Base-by-base conservation (phyloP, 2,113 vertebrate genomes). In the Cepphus grylle region DNA sequence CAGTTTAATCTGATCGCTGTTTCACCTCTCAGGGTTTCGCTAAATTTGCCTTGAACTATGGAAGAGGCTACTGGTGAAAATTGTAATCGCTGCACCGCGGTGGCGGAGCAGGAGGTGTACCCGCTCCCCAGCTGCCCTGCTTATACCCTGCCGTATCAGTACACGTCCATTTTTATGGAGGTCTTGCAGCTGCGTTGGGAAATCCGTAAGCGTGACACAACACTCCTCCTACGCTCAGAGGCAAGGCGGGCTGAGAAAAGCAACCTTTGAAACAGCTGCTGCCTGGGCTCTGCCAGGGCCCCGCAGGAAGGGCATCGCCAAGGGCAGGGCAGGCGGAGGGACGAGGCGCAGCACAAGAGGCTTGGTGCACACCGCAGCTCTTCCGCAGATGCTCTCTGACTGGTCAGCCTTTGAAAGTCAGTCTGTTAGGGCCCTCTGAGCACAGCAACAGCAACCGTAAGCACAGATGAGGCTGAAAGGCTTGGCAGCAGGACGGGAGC, bases 1-100 rank as follows among this genome's bases (percentile, higher is more conserved):
- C 15, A 58, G 47, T 30, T 94, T 66, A 36, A 88, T 49, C 56
- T 1, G 1, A 34, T 6, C 9, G 45, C 45, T 11, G 4, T n/a
- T 88, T 16, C 1, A 2, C 15, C 40, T 40, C 32, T 62, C n/a
- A 8, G 34, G 32, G 47, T 17, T 27, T 40, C 0, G 0, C 56
- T 42, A 36, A 61, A 50, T 30, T 65, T 6, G 3, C 25, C 49
- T 45, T 72, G 19, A 83, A 3, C 73, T 58, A 10, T 9, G 22
- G 29, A 76, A 76, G 77, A 69, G 19, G n/a, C 18, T 58, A 12
- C 13, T 34, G 30, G 36, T 58, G 73, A 36, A 53, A 79, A 43
- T 30, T 3, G 29, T 23, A 16, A 62, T 18, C n/a, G 42, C 49
- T 2, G 5, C 4, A 12, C 11, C 1, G 2, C 2, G 26, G 20